Percentiles rank a stretch among this genome's conserved stretches.
phyloP scores from a whole-genome alignment of 2,113 vertebrate genomes.

The Gavialis gangeticus region DNA sequence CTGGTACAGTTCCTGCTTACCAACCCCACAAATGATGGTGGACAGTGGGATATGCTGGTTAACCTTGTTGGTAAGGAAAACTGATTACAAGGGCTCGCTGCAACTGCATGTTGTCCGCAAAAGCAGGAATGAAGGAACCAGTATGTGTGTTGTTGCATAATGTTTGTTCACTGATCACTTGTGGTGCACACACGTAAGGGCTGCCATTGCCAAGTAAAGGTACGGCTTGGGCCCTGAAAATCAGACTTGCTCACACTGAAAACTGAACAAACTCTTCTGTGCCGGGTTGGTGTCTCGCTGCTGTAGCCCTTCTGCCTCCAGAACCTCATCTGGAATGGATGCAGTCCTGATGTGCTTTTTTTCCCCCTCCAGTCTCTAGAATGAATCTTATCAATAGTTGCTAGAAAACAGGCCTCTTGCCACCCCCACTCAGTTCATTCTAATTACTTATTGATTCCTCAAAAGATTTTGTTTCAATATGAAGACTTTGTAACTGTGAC shows the following conservation, averaged over 20 bases:
- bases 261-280: background rate
- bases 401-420: background rate
- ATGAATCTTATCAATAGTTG: background rate
- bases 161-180: background rate
- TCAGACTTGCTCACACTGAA: background rate
- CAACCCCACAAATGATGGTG: constrained; percentile 95
- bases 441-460: background rate
- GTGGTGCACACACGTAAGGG: background rate
- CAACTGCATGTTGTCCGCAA: background rate
- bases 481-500: background rate
- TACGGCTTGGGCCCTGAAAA: background rate
- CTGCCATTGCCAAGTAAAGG: background rate
- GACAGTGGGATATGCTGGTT: constrained; percentile 99
- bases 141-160: background rate
- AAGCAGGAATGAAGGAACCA: background rate
- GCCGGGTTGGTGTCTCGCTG: background rate
- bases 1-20: constrained; percentile 92
- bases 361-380: background rate
- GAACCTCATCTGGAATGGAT: background rate
- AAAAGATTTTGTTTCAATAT: background rate
- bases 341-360: background rate
- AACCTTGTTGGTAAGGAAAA: constrained; percentile 91
- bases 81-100: background rate
- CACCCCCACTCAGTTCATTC: background rate
- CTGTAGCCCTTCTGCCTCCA: background rate